phyloP scores from a whole-genome alignment of 2,888 invertebrate genomes.

The Herminia tarsipennalis region DNA sequence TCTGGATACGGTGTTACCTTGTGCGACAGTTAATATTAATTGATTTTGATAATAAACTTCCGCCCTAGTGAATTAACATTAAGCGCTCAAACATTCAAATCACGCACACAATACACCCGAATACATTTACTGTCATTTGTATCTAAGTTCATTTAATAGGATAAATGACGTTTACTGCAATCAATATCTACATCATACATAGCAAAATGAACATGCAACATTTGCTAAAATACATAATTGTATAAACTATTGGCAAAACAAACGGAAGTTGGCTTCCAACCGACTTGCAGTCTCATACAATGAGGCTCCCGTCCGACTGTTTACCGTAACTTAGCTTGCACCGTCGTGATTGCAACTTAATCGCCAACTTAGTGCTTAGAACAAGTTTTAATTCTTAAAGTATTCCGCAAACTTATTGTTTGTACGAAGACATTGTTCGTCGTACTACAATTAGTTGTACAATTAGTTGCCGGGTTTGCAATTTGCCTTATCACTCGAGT shows the following conservation, averaged over 20 bases:
- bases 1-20: too few relatives aligned
- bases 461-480: slow-evolving; percentile 46
- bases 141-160: too few relatives aligned
- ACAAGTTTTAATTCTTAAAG: slow-evolving; percentile 66
- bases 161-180: too few relatives aligned
- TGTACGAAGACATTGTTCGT: slow-evolving; percentile 37
- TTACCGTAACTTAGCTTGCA: slow-evolving; percentile 66
- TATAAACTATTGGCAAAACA: slow-evolving; percentile 66
- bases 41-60: too few relatives aligned
- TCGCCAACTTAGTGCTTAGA: slow-evolving; percentile 67
- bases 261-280: slow-evolving; percentile 58
- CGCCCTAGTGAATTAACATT: too few relatives aligned
- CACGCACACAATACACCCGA: too few relatives aligned
- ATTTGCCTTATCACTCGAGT: slow-evolving; percentile 50
- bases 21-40: too few relatives aligned
- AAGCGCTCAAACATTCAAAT: too few relatives aligned
- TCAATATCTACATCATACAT: slow-evolving; percentile 10
- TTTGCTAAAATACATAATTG: slow-evolving; percentile 56
- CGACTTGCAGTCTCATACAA: slow-evolving; percentile 58
- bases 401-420: slow-evolving; percentile 56
- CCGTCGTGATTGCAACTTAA: slow-evolving; percentile 73
- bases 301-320: slow-evolving; percentile 67
- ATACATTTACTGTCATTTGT: too few relatives aligned
- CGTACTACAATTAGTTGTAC: slow-evolving; percentile 16
- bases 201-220: slow-evolving; percentile 37